Conservation (phyloP, 2,888 invertebrate species). For the Leucophenga maculata region DNA sequence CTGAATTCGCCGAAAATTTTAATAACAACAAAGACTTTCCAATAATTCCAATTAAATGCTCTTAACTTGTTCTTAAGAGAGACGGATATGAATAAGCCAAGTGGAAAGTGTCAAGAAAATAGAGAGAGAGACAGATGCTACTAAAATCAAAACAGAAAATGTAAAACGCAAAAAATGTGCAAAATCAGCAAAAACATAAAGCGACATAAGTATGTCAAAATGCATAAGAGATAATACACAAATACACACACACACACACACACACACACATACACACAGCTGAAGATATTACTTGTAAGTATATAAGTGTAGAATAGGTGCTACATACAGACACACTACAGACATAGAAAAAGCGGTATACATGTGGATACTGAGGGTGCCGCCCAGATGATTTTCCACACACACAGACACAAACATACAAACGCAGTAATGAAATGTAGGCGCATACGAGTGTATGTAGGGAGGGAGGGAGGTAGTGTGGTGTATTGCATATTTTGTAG, state of each 20-base stretch:
- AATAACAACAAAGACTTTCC: no score
- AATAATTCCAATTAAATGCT: not conserved
- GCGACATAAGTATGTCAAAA: slow-evolving; percentile 66
- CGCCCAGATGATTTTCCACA: slow-evolving; percentile 71
- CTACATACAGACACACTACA: not conserved
- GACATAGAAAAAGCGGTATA: slow-evolving; percentile 42
- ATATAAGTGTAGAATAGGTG: slow-evolving; percentile 26
- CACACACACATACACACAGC: slow-evolving; percentile 51
- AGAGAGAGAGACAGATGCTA: slow-evolving; percentile 35
- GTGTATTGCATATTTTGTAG: not conserved
- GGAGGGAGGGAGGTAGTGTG: no score
- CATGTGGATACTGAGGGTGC: slow-evolving; percentile 64
- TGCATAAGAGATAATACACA: slow-evolving; percentile 44
- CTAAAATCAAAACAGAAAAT: slow-evolving; percentile 51
- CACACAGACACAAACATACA: slow-evolving; percentile 27
- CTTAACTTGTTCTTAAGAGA: not conserved
- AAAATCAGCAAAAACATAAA: slow-evolving; percentile 64
- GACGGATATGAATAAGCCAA: no score
- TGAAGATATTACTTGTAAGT: slow-evolving; percentile 11
- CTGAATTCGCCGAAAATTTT: slow-evolving; percentile 2
- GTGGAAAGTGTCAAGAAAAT: slow-evolving; percentile 32
- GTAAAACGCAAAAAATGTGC: no score
- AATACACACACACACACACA: slow-evolving; percentile 29
- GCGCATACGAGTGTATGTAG: not conserved
- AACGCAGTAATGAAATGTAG: not conserved